Evolutionary conservation across 2,113 vertebrate genomes (phyloP).

Genomic region (Hippocampus comes): DNA sequence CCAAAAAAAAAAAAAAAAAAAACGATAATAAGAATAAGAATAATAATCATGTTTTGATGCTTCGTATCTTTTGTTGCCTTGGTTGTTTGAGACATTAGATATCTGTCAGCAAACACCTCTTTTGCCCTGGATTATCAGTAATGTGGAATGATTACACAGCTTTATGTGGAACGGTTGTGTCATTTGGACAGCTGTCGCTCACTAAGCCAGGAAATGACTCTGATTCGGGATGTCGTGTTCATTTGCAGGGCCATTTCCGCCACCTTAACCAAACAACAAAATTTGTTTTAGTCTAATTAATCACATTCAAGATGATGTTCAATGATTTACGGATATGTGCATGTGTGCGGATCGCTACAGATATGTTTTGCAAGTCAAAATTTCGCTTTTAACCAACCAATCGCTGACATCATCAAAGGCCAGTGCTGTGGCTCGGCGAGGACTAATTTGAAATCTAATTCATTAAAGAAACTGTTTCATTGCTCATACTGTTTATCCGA

Average conservation of each 20-base stretch:
- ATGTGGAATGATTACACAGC: slow-evolving; percentile 32
- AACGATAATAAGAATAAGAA: neutral
- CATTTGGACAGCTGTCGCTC: slow-evolving; percentile 51
- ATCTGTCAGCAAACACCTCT: slow-evolving; percentile 27
- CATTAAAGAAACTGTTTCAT: too few relatives aligned
- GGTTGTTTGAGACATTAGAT: slow-evolving; percentile 8
- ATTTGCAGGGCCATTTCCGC: slow-evolving; percentile 17
- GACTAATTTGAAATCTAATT: too few relatives aligned
- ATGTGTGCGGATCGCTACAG: too few relatives aligned
- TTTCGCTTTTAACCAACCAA: too few relatives aligned
- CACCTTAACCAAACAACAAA: neutral
- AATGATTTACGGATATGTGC: too few relatives aligned
- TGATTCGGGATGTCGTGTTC: slow-evolving; percentile 19
- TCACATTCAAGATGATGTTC: too few relatives aligned
- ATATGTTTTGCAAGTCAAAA: too few relatives aligned
- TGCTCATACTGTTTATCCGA: too few relatives aligned
- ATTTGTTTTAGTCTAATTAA: neutral
- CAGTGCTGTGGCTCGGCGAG: too few relatives aligned
- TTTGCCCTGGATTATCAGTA: slow-evolving; percentile 38
- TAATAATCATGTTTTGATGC: neutral
- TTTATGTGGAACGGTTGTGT: slow-evolving; percentile 33
- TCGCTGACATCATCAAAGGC: too few relatives aligned
- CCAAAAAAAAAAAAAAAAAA: neutral
- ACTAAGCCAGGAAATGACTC: slow-evolving; percentile 39
- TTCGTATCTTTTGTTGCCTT: neutral